phyloP scores from a whole-genome alignment of 2,888 invertebrate species.

The Anarsia innoxiella region DNA sequence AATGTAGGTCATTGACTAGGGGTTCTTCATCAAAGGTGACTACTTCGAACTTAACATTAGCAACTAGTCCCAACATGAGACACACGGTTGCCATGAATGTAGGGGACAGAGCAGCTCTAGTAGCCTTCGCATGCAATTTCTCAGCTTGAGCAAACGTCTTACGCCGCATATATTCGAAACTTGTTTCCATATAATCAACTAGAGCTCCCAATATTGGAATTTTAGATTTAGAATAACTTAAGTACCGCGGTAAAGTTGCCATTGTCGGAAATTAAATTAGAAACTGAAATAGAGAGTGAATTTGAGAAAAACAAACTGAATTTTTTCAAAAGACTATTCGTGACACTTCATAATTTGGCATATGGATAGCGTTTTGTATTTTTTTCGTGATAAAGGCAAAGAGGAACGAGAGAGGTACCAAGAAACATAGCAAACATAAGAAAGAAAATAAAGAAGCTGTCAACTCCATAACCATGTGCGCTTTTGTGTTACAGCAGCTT shows the following conservation, averaged over 20 bases:
- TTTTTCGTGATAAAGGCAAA: no score
- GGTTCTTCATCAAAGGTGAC: conserved; percentile 48
- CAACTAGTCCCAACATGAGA: conserved; percentile 42
- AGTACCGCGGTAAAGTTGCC: conserved; percentile 18
- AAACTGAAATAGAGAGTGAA: not conserved
- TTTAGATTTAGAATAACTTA: conserved; percentile 48
- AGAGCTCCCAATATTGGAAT: conserved; percentile 52
- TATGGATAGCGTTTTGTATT: not conserved
- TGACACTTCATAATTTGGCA: not conserved
- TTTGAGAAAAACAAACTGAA: not conserved
- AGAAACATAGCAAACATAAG: no score
- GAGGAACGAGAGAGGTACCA: no score
- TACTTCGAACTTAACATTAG: conserved; percentile 60
- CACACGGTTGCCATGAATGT: conserved; percentile 46
- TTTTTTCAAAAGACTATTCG: not conserved
- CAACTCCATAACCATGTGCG: no score
- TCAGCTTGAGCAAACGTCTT: conserved; percentile 44
- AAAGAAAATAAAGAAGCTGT: no score
- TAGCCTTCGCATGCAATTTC: conserved; percentile 34
- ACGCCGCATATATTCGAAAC: conserved; percentile 38
- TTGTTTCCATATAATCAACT: conserved; percentile 53
- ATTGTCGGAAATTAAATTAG: not conserved
- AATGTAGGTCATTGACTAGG: conserved; percentile 49
- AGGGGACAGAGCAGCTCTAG: conserved; percentile 38
- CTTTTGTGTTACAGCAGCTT: no score